These are phyloP conservation scores for Calameuta idolon DNA, from an alignment of 2,888 invertebrate genomes.

Conservation along the genomic window DNA sequence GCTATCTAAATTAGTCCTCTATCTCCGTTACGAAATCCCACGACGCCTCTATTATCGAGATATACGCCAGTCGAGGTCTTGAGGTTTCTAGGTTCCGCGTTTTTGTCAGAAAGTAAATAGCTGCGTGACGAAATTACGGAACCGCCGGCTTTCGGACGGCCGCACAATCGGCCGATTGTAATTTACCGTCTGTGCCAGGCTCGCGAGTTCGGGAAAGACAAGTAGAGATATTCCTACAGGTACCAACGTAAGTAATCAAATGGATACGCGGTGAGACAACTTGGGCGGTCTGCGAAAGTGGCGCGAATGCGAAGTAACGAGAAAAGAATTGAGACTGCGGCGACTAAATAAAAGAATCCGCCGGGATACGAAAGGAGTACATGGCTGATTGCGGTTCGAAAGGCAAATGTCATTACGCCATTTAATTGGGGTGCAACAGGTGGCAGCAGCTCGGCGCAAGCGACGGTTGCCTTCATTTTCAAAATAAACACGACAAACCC, in stretches of 20 bases:
- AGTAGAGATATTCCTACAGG: not conserved
- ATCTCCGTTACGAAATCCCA: not conserved
- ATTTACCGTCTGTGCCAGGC: not conserved
- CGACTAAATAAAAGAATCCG: not conserved
- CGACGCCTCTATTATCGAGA: not conserved
- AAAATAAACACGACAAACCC: slow-evolving; percentile 1
- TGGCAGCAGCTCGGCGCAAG: slow-evolving; percentile 22
- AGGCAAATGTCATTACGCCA: slow-evolving; percentile 50
- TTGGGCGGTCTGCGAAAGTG: not conserved
- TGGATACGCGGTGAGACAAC: not conserved
- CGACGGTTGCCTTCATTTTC: slow-evolving; percentile 7
- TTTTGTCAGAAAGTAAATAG: not conserved
- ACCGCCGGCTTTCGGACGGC: not conserved
- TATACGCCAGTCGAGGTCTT: not conserved
- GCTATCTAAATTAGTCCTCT: slow-evolving; percentile 9
- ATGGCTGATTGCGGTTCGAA: slow-evolving; percentile 47
- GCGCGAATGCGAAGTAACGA: not conserved
- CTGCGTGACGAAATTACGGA: not conserved
- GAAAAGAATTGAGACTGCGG: not conserved
- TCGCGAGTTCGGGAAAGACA: not conserved
- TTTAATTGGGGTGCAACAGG: slow-evolving; percentile 54
- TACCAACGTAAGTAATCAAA: not conserved
- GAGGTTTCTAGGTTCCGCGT: not conserved
- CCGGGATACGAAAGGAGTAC: not conserved
- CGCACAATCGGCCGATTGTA: not conserved